Base-by-base conservation (phyloP, 2,113 vertebrate species). In the Lepus americanus region DNA sequence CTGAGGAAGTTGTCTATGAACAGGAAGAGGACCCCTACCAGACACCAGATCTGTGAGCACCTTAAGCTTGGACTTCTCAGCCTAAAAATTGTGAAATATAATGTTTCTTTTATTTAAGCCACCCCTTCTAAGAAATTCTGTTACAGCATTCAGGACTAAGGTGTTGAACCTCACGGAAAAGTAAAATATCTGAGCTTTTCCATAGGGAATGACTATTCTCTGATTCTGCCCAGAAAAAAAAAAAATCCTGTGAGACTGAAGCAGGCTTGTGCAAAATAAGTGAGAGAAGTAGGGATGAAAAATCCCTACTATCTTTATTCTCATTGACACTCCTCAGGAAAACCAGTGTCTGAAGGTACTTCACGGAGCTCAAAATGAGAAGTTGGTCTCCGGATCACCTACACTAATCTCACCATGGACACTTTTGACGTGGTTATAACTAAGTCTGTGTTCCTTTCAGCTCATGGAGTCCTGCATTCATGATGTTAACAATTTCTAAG, bases 381-480 rank as follows among this genome's bases (percentile, higher is more conserved):
- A 16, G 5, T 4, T 36, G 25, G 10, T 6, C 2, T 64, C 10
- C 22, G 44, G 5, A 53, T 64, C 20, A 13, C 12, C 27, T 64
- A 3, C n/a, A n/a, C 2, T 53, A 73, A 33, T 2, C 23, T 64
- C 20, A 49, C 14, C 6, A 44, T 70, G 11, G 11, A 66, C 51
- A 78, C 6, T 49, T 76, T 53, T 66, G 36, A 39, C 19, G 0
- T 9, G 10, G 14, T 39, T 69, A 29, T 9, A 88, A 27, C 6
- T 73, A 63, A 63, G 85, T 27, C 14, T n/a, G 29, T 78, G 13
- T 10, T 70, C 2, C 73, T 25, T 87, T 78, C 53, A 8, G 3
- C 0, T 87, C 7, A 8, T 9, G 20, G 31, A 72, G 1, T 44
- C 5, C 27, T 67, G 7, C 12, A 0, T 55, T 0, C 3, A 27